A percentile compares a stretch with the other conserved stretches of the same genome.
Evolutionary conservation across 30 jellyfish, hydroid and myxozoan species (phyloP).

Genomic region (Aurelia sp.): DNA sequence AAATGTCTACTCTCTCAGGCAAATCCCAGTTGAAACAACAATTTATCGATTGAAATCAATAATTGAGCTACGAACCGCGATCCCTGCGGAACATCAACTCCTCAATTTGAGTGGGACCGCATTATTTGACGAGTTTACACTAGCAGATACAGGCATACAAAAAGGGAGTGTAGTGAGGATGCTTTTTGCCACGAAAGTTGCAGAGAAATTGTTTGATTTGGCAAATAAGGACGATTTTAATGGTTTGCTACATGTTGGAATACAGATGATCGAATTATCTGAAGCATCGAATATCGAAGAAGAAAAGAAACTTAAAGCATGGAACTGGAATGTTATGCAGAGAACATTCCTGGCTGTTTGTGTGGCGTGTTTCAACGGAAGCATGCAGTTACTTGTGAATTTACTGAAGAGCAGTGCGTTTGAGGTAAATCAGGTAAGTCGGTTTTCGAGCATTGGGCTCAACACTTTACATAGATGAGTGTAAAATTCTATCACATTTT

Average conservation of each 20-base stretch:
- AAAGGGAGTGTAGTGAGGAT: constrained; percentile 37
- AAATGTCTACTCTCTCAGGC: constrained; percentile 25
- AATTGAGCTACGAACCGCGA: constrained; percentile 55
- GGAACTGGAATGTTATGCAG: constrained; percentile 45
- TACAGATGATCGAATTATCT: constrained; percentile 28
- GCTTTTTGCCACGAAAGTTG: constrained; percentile 29
- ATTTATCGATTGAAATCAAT: constrained; percentile 33
- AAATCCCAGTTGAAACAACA: constrained; percentile 10
- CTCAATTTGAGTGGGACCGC: constrained; percentile 15
- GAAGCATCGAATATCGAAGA: constrained; percentile 45
- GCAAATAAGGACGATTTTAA: constrained; percentile 24
- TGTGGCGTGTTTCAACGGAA: constrained; percentile 60
- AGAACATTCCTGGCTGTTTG: constrained; percentile 60
- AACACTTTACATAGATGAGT: too few relatives aligned
- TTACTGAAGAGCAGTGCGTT: constrained; percentile 43
- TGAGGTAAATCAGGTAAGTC: constrained; percentile 27
- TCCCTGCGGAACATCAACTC: constrained; percentile 63
- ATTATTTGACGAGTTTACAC: constrained; percentile 3
- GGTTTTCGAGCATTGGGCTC: background rate
- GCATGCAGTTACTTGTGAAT: constrained; percentile 28
- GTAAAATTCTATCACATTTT: too few relatives aligned
- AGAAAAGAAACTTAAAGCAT: constrained; percentile 12
- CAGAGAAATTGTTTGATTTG: constrained; percentile 25
- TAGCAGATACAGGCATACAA: constrained; percentile 25
- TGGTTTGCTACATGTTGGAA: constrained; percentile 48